These are phyloP conservation scores for Zaprionus vittiger DNA, from an alignment of 1,140 invertebrate genomes.

Conservation along the genomic window DNA sequence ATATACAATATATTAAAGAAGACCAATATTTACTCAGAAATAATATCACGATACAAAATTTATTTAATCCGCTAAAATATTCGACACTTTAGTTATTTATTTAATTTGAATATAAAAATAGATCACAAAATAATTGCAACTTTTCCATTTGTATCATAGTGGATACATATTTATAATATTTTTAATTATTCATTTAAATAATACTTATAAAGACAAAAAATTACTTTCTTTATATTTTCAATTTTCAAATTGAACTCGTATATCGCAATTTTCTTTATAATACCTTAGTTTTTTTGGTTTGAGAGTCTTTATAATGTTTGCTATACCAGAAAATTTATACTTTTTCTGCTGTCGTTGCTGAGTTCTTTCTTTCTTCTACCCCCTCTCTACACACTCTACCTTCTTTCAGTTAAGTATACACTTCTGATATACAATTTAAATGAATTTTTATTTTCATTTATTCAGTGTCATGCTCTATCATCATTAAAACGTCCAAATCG, in stretches of 20 bases:
- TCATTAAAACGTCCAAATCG: constrained; percentile 81
- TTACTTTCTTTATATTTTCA: not conserved
- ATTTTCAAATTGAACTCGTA: not conserved
- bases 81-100: no score
- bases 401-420: not conserved
- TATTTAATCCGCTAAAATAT: no score
- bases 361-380: not conserved
- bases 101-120: no score
- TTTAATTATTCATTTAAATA: not conserved
- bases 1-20: no score
- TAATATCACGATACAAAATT: no score
- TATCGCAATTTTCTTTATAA: not conserved
- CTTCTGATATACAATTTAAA: constrained; percentile 55
- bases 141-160: no score
- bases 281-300: not conserved
- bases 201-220: not conserved
- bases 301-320: not conserved
- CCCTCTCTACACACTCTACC: not conserved
- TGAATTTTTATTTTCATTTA: constrained; percentile 76
- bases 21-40: no score
- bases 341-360: not conserved
- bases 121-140: no score
- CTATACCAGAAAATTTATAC: not conserved
- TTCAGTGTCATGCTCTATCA: constrained; percentile 81
- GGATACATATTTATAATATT: not conserved